Percentiles rank a stretch among this genome's conserved stretches.
These are phyloP conservation scores for Meliscaeva auricollis DNA, from an alignment of 2,888 invertebrate genomes.

Conservation along the genomic window DNA sequence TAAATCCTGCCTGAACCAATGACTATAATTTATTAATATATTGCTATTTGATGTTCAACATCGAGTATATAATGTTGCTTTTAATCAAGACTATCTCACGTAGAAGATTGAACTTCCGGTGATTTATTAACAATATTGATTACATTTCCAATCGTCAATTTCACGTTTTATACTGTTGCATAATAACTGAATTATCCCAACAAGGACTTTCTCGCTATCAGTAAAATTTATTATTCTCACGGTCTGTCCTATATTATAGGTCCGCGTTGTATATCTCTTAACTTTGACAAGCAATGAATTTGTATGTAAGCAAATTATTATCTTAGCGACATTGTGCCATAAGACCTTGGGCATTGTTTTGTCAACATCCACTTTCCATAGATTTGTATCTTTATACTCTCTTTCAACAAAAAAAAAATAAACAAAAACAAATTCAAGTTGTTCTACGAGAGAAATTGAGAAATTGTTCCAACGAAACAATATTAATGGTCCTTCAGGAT, in stretches of 20 bases:
- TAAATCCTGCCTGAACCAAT: not conserved
- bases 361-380: conserved; percentile 16
- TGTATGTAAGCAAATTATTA: conserved; percentile 33
- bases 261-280: conserved; percentile 1
- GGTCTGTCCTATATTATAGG: not conserved
- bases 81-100: conserved; percentile 33
- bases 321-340: conserved; percentile 6
- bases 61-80: not conserved
- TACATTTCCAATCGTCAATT: conserved; percentile 23
- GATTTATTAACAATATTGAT: conserved; percentile 35
- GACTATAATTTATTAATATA: conserved; percentile 23
- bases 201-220: not conserved
- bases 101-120: conserved; percentile 27
- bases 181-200: conserved; percentile 19
- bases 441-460: not conserved
- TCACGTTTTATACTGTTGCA: conserved; percentile 10
- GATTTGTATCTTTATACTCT: conserved; percentile 21
- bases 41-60: conserved; percentile 6
- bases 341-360: conserved; percentile 15
- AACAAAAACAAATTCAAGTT: not conserved
- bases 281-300: conserved; percentile 33
- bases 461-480: not conserved
- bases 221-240: conserved; percentile 15
- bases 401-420: not conserved
- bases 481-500: conserved; percentile 15